Base-by-base conservation (phyloP, 2,888 invertebrate species). In the Cantharis flavilabris region DNA sequence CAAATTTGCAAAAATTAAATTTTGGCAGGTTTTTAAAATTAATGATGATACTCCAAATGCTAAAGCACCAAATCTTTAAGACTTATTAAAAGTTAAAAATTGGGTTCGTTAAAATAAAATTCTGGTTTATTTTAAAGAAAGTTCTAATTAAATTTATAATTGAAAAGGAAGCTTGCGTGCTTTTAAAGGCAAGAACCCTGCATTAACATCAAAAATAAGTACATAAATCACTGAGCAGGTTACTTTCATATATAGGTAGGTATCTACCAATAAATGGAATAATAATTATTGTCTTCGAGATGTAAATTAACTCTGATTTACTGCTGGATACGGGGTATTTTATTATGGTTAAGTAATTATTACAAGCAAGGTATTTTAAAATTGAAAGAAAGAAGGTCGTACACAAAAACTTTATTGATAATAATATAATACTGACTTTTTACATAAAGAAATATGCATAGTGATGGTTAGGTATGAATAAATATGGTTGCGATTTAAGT, bases 391-490 rank as follows among this genome's bases (percentile, higher is more conserved):
- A 49, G 49, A 49, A 49, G n/a, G 49, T 49, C 49, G 49, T 49
- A 49, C 33, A 33, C 33, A 33, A 33, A 33, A 33, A 33, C n/a
- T 33, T 33, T 33, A 33, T 33, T 33, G 33, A 30, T 30, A 30
- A 30, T 30, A 30, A 33, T 33, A 33, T 33, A 33, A 33, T 33
- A 33, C 33, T 65, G 16, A 65, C 23, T 65, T 65, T 65, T 65
- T 23, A 65, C 23, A 65, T 65, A 30, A 30, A 30, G 28, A 30
- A 30, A 30, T 30, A 30, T 30, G 74, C 74, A 77, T 72, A 70
- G 71, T 73, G 49, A 77, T 70, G 75, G 75, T 77, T 71, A 77
- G 70, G 75, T 75, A 72, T 77, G 72, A 77, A 72, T 77, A 75
- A 72, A 75, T 77, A 77, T 77, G 63, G 63, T 75, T 75, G 64